phyloP scores from a whole-genome alignment of 2,797 vertebrate species.

The Crenichthys baileyi region DNA sequence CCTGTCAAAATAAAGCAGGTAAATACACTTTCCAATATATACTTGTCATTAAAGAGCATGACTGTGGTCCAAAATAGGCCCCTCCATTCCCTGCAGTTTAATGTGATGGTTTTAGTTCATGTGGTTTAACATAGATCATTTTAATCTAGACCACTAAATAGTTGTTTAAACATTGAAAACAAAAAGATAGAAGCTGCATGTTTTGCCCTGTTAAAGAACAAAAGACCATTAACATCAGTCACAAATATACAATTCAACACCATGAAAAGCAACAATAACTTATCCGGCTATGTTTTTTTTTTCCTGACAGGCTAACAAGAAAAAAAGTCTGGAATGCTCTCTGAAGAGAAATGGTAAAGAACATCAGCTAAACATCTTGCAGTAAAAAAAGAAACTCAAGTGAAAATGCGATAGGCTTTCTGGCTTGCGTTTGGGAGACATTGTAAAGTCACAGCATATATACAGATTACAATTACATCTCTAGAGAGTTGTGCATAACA shows the following conservation, averaged over 20 bases:
- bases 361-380: neutral
- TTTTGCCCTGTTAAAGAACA: neutral
- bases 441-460: neutral
- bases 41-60: constrained; percentile 9
- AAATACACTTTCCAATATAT: constrained; percentile 9
- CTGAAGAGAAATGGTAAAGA: neutral
- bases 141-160: constrained; percentile 4
- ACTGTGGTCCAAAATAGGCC: neutral
- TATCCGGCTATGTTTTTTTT: neutral
- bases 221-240: neutral
- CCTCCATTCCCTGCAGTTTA: constrained; percentile 19
- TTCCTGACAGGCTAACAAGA: neutral
- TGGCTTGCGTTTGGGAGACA: neutral
- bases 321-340: neutral
- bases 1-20: constrained; percentile 23
- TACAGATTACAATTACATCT: neutral
- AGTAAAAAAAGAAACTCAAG: neutral
- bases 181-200: neutral
- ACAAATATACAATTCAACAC: constrained; percentile 26
- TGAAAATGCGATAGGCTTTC: neutral
- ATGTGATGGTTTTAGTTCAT: neutral
- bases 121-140: constrained; percentile 14
- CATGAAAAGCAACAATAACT: neutral
- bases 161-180: neutral
- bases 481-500: neutral